Base-by-base conservation (phyloP, 2,888 invertebrate species). In the Sesia bembeciformis region DNA sequence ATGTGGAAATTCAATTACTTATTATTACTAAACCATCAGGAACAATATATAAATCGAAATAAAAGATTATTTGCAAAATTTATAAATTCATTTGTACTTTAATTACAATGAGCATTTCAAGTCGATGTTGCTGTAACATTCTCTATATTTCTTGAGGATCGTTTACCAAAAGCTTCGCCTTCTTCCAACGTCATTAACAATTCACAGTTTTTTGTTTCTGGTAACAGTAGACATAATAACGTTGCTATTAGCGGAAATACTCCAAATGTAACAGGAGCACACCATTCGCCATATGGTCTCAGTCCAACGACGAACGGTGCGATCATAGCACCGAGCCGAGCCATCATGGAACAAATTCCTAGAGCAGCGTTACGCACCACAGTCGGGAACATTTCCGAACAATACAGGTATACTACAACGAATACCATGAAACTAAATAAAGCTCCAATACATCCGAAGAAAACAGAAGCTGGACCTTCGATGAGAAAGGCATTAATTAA, bases 351-450 rank as follows among this genome's bases (percentile, higher is more conserved):
- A 46, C 94, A 94, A 7, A 94, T 90, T 4, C 97, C 97, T 62
- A 97, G 91, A 0, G 96, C 97, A 53, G 94, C 93, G 70, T 96
- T 97, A 5, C 97, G 91, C 2, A 96, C 93, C 5, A 96, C 94
- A 0, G 97, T 97, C 0, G 97, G 97, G 72, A 96, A 97, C 61
- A 96, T 84, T 82, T 97, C 97, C 0, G 95, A 94, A 6, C 94
- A 93, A 78, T 94, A 96, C 40, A 97, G 90, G 74, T 96, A 97
- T 5, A 93, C 92, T 3, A 95, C 93, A 3, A 96, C 93, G 71
- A 97, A 97, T 4, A 93, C 92, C 39, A 95, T 91, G 0, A 95
- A 94, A 66, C 95, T 93, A 6, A 95, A 95, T 55, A 96, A 92
- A 65, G 96, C 93, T 3, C 94, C 95, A 41, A 93, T 64, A 59